Evolutionary conservation across 2,888 invertebrate genomes (phyloP), one percentile per base, ranked within the genome.

Genomic region (Silvanus unidentatus): DNA sequence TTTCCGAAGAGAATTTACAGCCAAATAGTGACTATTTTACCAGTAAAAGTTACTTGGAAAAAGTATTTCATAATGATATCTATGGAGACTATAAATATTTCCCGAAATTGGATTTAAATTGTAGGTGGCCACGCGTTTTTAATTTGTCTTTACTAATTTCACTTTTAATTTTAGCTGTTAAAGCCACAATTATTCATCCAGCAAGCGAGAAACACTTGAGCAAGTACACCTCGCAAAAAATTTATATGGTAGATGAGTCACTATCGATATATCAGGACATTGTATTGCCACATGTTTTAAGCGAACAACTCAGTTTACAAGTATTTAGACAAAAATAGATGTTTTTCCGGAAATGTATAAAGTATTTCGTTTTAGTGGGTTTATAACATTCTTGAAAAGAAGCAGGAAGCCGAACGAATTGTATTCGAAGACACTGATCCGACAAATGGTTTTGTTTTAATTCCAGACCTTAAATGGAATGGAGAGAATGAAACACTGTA

Each of bases 381-480:
- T 0, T 88, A 91, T 70, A 99, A 99, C 69, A 93, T 99, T 50
- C 70, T 99, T 42, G 88, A 93, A 44, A 92, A 93, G 62, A 91
- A 88, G 68, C 82, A 86, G 38, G 99, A 99, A 75, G 75, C 77
- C 1, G 96, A 98, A 15, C 80, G 92, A 51, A 84, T 99, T 39
- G 77, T 95, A 4, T 87, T 81, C 66, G 88, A 91, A 68, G 89
- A 93, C 69, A 59, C 77, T 3, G 84, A 91, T 65, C 80, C 86
- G 1, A 78, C 80, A 36, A 81, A 73, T 50, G 96, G 97, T 0
- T 98, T 97, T 67, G 75, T 98, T 10, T 71, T 99, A 10, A 63
- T 95, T 1, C 95, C 94, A 0, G 99, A 99, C 72, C 75, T 97
- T 44, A 99, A 99, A 71, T 99, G 99, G 98, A 89, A 96, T 72